phyloP scores from a whole-genome alignment of 2,797 vertebrate species.

The Uromys caudimaculatus region DNA sequence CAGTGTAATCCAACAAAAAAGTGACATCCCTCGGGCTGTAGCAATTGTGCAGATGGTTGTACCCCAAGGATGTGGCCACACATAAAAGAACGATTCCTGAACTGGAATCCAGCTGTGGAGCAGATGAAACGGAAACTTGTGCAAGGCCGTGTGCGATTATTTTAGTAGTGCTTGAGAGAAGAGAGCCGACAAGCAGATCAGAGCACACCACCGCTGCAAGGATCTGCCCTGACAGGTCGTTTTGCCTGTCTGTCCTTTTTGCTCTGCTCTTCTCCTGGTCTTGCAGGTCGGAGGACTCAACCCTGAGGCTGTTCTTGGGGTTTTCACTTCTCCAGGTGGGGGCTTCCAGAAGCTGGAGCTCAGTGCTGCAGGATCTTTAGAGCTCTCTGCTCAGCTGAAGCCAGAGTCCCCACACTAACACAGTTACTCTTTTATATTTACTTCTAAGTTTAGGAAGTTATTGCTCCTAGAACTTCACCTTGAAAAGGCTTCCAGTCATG shows the following conservation, averaged over 20 bases:
- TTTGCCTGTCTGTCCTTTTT: not conserved
- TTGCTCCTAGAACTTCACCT: not conserved
- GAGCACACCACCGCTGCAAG: not conserved
- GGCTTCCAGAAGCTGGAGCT: not conserved
- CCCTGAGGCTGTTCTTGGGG: too few relatives aligned
- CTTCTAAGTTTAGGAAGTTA: constrained; percentile 46
- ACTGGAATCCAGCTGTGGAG: not conserved
- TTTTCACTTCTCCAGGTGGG: not conserved
- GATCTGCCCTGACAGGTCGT: too few relatives aligned
- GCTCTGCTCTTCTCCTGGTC: not conserved
- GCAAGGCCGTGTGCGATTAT: not conserved
- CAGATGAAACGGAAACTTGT: not conserved
- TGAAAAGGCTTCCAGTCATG: not conserved
- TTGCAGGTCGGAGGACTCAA: not conserved
- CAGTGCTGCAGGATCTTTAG: not conserved
- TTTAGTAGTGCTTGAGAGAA: not conserved
- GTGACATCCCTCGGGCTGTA: not conserved
- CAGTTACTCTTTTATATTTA: constrained; percentile 24
- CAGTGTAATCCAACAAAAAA: not conserved
- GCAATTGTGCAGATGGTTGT: not conserved
- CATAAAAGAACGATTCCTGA: not conserved
- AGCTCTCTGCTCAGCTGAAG: not conserved
- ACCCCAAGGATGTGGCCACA: too few relatives aligned
- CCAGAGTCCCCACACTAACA: not conserved
- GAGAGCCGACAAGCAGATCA: not conserved